These are phyloP conservation scores for Dromaius novaehollandiae DNA, from an alignment of 2,113 vertebrate species.

Conservation along the genomic window DNA sequence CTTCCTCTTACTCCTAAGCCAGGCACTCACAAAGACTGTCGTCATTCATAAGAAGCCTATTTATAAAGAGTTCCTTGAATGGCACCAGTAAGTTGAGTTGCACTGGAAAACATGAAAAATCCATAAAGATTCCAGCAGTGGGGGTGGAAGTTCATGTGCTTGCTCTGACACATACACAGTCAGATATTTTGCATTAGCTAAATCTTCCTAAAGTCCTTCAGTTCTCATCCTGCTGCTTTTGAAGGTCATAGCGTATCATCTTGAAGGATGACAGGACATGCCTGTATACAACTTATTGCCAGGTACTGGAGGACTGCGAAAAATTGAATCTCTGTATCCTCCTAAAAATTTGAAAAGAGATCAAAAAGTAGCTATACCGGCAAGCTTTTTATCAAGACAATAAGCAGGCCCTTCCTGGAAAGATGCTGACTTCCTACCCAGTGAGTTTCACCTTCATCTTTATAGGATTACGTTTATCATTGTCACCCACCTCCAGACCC, in stretches of 20 bases:
- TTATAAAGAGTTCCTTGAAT: neutral
- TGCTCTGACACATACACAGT: fast-evolving
- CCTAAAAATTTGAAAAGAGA: neutral
- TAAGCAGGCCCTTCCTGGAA: neutral
- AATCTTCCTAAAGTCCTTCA: neutral
- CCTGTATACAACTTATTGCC: neutral
- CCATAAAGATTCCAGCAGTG: neutral
- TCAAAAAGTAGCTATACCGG: neutral
- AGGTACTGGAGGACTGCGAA: neutral
- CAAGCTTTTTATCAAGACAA: neutral
- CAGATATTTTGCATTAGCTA: neutral
- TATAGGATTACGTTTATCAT: neutral
- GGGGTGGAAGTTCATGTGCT: neutral
- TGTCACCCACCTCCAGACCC: neutral
- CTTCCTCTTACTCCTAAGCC: neutral
- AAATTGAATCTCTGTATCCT: neutral
- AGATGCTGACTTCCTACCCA: neutral
- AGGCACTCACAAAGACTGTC: neutral
- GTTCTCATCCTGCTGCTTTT: neutral
- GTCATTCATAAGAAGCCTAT: neutral
- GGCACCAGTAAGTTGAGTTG: neutral
- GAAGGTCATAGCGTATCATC: neutral
- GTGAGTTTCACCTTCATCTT: neutral
- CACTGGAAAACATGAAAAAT: neutral
- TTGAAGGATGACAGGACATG: neutral